A percentile compares a stretch with the other conserved stretches of the same genome.
These are phyloP conservation scores for Anarhynchus alexandrinus DNA, from an alignment of 2,113 vertebrate species.

Conservation along the genomic window DNA sequence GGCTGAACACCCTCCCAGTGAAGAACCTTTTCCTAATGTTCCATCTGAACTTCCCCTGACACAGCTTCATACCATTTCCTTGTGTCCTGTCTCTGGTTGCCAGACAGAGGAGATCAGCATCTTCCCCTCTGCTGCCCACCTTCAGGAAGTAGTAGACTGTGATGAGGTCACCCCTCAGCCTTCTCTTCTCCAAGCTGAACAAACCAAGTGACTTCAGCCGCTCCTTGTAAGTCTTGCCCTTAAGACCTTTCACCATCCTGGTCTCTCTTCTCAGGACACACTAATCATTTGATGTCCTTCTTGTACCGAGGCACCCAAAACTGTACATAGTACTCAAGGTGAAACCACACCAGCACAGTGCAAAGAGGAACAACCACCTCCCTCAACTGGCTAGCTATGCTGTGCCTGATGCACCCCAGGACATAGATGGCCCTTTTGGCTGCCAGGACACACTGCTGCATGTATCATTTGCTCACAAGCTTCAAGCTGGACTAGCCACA, in stretches of 20 bases:
- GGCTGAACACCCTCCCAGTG: rapidly evolving
- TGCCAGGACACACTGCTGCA: background rate
- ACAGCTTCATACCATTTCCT: background rate
- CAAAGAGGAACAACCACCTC: background rate
- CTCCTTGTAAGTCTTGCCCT: background rate
- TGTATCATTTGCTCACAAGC: background rate
- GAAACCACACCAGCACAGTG: background rate
- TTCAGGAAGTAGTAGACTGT: background rate
- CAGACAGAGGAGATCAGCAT: background rate
- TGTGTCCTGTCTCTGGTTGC: rapidly evolving
- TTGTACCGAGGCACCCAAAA: background rate
- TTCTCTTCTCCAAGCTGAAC: background rate
- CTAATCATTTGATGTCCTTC: background rate
- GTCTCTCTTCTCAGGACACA: background rate
- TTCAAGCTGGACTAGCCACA: background rate
- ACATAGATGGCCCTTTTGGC: rapidly evolving
- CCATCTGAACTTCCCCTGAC: background rate
- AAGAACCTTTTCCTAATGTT: background rate
- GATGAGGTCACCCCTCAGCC: background rate
- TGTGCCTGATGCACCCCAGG: too few relatives aligned
- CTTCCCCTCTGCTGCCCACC: background rate
- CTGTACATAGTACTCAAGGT: background rate
- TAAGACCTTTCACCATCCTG: background rate
- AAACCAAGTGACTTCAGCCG: background rate
- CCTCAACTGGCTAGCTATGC: rapidly evolving